Evolutionary conservation across 2,888 invertebrate genomes (phyloP).

Genomic region (Eupsilia transversa): DNA sequence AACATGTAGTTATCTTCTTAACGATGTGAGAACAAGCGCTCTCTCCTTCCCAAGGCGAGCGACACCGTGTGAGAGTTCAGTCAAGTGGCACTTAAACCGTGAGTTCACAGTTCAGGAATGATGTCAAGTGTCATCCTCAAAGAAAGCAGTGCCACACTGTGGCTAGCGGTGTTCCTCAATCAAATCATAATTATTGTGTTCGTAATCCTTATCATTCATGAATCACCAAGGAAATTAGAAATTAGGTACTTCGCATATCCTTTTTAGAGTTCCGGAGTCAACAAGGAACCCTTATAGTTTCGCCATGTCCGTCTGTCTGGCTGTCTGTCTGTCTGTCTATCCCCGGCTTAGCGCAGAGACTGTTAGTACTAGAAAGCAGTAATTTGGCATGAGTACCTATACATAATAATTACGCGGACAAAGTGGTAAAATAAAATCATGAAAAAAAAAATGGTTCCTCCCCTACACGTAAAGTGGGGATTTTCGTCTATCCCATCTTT

Average conservation of each 20-base stretch:
- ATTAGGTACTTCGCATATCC: neutral
- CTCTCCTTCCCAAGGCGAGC: conserved; percentile 1
- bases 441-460: too few species aligned
- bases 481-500: too few species aligned
- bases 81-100: conserved; percentile 27
- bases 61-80: neutral
- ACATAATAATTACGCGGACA: too few species aligned
- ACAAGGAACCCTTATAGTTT: too few species aligned
- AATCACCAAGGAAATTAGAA: conserved; percentile 29
- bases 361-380: too few species aligned
- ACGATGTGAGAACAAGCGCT: conserved; percentile 15
- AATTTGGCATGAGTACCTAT: too few species aligned
- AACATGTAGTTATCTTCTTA: neutral
- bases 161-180: neutral
- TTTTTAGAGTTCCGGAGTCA: too few species aligned
- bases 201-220: neutral
- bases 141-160: neutral
- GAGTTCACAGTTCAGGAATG: conserved; percentile 4
- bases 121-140: conserved; percentile 13
- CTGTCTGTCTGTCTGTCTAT: too few species aligned
- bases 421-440: too few species aligned
- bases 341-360: too few species aligned
- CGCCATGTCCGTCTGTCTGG: too few species aligned
- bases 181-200: conserved; percentile 10
- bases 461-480: too few species aligned